These are phyloP conservation scores for Epinotia ramella DNA, from an alignment of 2,888 invertebrate species.

Conservation along the genomic window DNA sequence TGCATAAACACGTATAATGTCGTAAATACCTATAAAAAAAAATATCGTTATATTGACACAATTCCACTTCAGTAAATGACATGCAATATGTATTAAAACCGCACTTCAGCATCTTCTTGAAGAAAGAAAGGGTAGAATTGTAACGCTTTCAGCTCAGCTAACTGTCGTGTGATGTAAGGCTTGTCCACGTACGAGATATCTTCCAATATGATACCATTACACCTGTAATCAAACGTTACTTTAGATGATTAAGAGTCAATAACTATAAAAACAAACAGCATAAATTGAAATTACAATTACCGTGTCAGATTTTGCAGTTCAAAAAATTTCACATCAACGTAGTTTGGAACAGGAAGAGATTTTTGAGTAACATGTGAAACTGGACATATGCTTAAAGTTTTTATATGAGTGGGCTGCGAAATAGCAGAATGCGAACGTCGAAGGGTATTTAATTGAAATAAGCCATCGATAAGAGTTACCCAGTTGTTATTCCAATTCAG, in stretches of 20 bases:
- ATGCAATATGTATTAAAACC: background rate
- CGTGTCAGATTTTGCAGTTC: constrained; percentile 9
- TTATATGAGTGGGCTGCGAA: constrained; percentile 30
- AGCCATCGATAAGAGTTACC: constrained; percentile 45
- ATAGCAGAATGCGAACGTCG: constrained; percentile 31
- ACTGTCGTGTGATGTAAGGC: constrained; percentile 2
- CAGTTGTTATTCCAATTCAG: constrained; percentile 39
- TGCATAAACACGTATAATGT: constrained; percentile 37
- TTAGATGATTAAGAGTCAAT: background rate
- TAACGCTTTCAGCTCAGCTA: constrained; percentile 14
- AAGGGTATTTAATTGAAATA: constrained; percentile 36
- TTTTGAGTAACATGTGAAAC: background rate
- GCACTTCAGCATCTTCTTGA: constrained; percentile 25
- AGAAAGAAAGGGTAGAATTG: constrained; percentile 33
- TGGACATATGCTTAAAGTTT: constrained; percentile 21
- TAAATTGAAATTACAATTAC: constrained; percentile 6
- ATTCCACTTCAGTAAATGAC: background rate
- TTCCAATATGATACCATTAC: constrained; percentile 13
- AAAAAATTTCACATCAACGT: constrained; percentile 14
- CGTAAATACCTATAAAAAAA: constrained; percentile 16
- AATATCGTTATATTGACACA: background rate
- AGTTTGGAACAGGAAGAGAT: background rate
- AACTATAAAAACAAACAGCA: background rate
- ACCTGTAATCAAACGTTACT: background rate
- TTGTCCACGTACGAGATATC: constrained; percentile 18